Conservation (phyloP, 2,113 vertebrate genomes). For the Callopanchax toddi region DNA sequence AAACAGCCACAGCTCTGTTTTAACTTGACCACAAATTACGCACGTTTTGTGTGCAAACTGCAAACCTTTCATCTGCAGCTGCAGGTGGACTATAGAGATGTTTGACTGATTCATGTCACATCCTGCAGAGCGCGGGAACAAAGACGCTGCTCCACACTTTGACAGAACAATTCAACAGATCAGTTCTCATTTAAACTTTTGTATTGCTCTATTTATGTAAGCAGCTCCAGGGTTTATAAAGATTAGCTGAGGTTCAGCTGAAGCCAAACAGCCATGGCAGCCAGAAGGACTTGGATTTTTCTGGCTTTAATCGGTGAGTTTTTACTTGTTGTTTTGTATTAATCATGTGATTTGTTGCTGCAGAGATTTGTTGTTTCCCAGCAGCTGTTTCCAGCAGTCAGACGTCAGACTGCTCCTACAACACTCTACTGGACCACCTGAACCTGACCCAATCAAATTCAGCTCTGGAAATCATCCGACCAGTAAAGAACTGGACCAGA, state of each 20-base stretch:
- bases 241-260: background rate
- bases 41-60: background rate
- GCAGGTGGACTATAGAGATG: constrained; percentile 12
- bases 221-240: constrained; percentile 5
- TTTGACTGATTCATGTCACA: background rate
- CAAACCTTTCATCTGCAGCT: constrained; percentile 25
- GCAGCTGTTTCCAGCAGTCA: constrained; percentile 19
- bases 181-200: background rate
- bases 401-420: constrained; percentile 75
- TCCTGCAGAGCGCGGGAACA: background rate
- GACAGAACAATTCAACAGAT: background rate
- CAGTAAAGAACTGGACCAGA: constrained; percentile 67
- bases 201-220: constrained; percentile 5
- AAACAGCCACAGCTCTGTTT: background rate
- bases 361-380: background rate
- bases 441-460: constrained; percentile 57
- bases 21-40: background rate
- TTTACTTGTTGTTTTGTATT: too few species aligned
- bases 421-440: constrained; percentile 67
- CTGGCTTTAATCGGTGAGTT: constrained; percentile 44
- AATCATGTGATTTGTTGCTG: background rate
- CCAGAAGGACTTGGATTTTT: constrained; percentile 4
- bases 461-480: constrained; percentile 57
- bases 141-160: background rate
- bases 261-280: constrained; percentile 33